Percentiles rank a stretch among this genome's conserved stretches.
These are phyloP conservation scores for Notamacropus eugenii DNA, from an alignment of 2,797 vertebrate species.

Conservation along the genomic window DNA sequence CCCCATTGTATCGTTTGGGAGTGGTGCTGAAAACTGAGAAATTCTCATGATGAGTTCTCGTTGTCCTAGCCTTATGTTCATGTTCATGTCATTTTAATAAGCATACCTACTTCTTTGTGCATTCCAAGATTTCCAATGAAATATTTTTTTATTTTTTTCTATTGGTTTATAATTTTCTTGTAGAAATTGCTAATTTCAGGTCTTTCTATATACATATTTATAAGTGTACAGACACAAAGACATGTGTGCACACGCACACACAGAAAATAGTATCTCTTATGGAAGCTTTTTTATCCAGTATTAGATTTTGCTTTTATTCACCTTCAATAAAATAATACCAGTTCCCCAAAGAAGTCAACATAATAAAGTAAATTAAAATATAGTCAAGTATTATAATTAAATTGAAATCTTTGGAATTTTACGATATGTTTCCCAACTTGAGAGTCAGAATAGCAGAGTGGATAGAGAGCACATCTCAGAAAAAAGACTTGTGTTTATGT, in stretches of 20 bases:
- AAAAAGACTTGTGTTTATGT: background rate
- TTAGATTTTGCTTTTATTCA: background rate
- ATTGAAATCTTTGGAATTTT: background rate
- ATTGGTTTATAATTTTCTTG: background rate
- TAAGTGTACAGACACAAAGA: no score
- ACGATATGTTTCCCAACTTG: background rate
- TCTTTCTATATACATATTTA: background rate
- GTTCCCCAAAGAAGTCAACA: accelerated
- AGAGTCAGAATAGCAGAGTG: background rate
- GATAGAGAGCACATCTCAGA: background rate
- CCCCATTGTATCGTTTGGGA: background rate
- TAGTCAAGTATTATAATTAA: background rate
- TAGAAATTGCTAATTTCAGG: background rate
- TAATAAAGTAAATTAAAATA: background rate
- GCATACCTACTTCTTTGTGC: background rate
- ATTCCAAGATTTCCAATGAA: background rate
- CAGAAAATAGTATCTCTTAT: no score
- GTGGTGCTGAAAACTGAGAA: no score
- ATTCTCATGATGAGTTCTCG: accelerated
- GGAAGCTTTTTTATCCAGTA: no score
- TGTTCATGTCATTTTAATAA: background rate
- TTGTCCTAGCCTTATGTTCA: accelerated
- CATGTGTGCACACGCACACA: accelerated
- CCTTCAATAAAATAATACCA: background rate
- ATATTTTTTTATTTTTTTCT: background rate